phyloP scores from a whole-genome alignment of 2,113 vertebrate genomes.

The Xiphophorus couchianus region DNA sequence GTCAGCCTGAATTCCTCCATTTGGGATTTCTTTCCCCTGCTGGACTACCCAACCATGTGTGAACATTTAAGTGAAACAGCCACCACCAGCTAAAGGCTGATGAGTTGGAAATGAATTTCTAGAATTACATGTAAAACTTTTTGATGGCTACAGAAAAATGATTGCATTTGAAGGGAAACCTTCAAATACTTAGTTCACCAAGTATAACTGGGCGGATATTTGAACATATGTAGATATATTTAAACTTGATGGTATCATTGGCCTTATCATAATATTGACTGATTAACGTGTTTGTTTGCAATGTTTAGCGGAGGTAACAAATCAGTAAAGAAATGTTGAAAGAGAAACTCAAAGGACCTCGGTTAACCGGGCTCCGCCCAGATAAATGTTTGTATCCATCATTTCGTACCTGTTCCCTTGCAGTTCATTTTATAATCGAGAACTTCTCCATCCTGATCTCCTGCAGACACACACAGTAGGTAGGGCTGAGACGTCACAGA shows the following conservation, averaged over 20 bases:
- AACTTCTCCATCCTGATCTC: conserved; percentile 40
- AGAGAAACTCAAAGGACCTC: background rate
- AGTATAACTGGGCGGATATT: no score
- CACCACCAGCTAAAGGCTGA: background rate
- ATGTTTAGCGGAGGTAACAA: background rate
- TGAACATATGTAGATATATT: no score
- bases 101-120: no score
- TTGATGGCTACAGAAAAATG: background rate
- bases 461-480: conserved; percentile 70
- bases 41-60: background rate
- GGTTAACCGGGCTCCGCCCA: background rate
- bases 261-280: background rate
- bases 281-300: background rate
- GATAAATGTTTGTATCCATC: background rate
- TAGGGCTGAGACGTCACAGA: conserved; percentile 47
- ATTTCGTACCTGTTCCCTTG: conserved; percentile 53
- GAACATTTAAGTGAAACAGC: background rate
- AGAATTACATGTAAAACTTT: no score
- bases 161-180: no score
- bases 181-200: no score
- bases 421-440: conserved; percentile 50
- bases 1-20: background rate
- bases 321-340: background rate
- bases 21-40: background rate
- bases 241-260: background rate